phyloP scores from a whole-genome alignment of 2,888 invertebrate genomes.

The Hoplodrina ambigua region DNA sequence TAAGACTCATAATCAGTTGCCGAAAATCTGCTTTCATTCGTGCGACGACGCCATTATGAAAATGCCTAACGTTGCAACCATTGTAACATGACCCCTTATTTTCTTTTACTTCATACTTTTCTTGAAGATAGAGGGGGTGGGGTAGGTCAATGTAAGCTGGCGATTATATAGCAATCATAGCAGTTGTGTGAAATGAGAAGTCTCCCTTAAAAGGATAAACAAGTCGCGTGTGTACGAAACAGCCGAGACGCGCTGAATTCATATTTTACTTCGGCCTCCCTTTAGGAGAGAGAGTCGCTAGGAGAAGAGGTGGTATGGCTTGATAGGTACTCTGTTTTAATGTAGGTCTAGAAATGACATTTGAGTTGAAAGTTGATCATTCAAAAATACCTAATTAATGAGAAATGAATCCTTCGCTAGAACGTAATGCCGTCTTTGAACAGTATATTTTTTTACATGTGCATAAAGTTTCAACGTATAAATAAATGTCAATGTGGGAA shows the following conservation, averaged over 20 bases:
- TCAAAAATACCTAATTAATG: not conserved
- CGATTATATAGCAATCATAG: slow-evolving; percentile 88
- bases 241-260: slow-evolving; percentile 86
- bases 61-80: slow-evolving; percentile 78
- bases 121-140: slow-evolving; percentile 53
- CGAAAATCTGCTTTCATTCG: slow-evolving; percentile 82
- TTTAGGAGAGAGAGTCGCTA: slow-evolving; percentile 72
- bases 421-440: no score
- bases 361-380: not conserved
- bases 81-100: slow-evolving; percentile 67
- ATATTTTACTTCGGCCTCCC: slow-evolving; percentile 86
- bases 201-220: slow-evolving; percentile 89
- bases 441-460: no score
- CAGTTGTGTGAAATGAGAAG: slow-evolving; percentile 88
- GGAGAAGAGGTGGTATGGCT: slow-evolving; percentile 64
- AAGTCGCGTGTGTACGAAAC: slow-evolving; percentile 89
- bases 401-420: no score
- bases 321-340: slow-evolving; percentile 68
- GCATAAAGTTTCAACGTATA: no score
- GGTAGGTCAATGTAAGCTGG: slow-evolving; percentile 73
- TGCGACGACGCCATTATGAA: slow-evolving; percentile 75
- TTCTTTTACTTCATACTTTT: slow-evolving; percentile 56
- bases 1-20: slow-evolving; percentile 79
- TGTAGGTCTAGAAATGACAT: not conserved
- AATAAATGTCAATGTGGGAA: not conserved